These are phyloP conservation scores for Orthosia incerta DNA, from an alignment of 2,888 invertebrate species.

Conservation along the genomic window DNA sequence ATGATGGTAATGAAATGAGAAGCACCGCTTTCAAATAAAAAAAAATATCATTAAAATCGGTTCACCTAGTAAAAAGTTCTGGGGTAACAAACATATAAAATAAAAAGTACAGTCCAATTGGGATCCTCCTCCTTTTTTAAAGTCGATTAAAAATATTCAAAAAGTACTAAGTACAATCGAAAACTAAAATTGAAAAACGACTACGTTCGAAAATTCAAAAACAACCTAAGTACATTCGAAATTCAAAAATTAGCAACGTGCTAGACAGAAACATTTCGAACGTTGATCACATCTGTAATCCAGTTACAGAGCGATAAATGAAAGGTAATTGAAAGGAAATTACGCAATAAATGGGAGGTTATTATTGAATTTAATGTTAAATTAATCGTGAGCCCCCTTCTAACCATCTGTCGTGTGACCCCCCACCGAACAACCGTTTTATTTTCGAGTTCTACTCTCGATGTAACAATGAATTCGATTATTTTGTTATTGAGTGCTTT, in stretches of 20 bases:
- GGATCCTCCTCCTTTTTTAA: no score
- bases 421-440: conserved; percentile 67
- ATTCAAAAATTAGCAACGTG: conserved; percentile 48
- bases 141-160: conserved; percentile 10
- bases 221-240: not conserved
- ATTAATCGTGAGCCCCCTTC: conserved; percentile 86
- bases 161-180: not conserved
- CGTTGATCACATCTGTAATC: conserved; percentile 81
- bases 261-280: conserved; percentile 62
- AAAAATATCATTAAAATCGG: no score
- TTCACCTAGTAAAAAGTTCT: no score
- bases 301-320: conserved; percentile 88
- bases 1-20: no score
- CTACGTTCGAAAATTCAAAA: not conserved
- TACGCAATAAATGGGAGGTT: conserved; percentile 90
- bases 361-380: conserved; percentile 91
- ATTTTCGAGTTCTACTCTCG: conserved; percentile 70
- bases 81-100: not conserved
- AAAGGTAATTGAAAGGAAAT: conserved; percentile 90
- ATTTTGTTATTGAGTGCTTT: conserved; percentile 75
- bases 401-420: conserved; percentile 86
- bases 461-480: conserved; percentile 74
- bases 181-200: conserved; percentile 17
- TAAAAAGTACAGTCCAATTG: not conserved
- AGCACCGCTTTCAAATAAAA: no score